Evolutionary conservation across 2,113 vertebrate species (phyloP).

Genomic region (Pongo abelii): DNA sequence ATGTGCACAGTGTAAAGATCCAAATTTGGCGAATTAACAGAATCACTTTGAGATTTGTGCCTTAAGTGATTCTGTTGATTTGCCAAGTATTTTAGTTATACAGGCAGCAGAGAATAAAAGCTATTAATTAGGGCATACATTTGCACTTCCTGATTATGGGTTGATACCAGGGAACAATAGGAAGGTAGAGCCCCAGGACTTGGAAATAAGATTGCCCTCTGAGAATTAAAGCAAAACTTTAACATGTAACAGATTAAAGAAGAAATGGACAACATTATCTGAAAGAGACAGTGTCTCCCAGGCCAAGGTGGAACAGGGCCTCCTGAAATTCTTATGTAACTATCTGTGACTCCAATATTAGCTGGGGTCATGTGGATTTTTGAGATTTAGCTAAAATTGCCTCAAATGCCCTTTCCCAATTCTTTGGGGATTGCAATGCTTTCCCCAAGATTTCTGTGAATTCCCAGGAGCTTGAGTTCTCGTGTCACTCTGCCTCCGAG

Average conservation of each 20-base stretch:
- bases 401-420: not conserved
- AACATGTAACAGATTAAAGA: not conserved
- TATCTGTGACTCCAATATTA: not conserved
- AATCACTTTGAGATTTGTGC: not conserved
- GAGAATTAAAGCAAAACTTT: not conserved
- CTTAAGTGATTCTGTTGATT: not conserved
- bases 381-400: not conserved
- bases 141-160: not conserved
- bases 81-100: not conserved
- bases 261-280: not conserved
- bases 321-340: not conserved
- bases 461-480: not conserved
- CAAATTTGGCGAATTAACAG: not conserved
- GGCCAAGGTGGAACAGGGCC: not conserved
- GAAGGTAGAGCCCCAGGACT: not conserved
- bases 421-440: not conserved
- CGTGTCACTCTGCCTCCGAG: not conserved
- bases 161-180: not conserved
- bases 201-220: not conserved
- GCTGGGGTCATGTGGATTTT: not conserved
- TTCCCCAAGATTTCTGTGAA: not conserved
- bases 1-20: conserved; percentile 9
- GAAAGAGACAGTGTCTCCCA: not conserved
- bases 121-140: not conserved
- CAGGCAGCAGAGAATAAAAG: not conserved